Percentiles rank a stretch among this genome's conserved stretches.
phyloP scores from a whole-genome alignment of 2,888 invertebrate species.

The Mimumesa dahlbomi region DNA sequence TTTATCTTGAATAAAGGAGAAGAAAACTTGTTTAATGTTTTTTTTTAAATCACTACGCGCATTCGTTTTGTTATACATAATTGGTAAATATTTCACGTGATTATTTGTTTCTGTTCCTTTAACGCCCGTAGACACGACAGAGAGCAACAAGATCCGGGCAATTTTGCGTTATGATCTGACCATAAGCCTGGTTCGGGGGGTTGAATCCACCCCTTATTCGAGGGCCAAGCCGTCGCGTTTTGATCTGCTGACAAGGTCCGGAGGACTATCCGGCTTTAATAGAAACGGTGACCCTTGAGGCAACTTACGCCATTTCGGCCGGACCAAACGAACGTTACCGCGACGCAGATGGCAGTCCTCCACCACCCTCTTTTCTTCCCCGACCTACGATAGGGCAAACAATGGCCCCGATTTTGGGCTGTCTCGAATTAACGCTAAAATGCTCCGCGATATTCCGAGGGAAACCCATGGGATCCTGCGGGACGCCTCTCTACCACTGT shows the following conservation, averaged over 20 bases:
- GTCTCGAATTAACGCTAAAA: conserved; percentile 63
- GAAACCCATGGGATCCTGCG: conserved; percentile 42
- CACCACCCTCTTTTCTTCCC: conserved; percentile 47
- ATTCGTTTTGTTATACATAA: no score
- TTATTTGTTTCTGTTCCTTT: no score
- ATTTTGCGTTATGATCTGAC: conserved; percentile 9
- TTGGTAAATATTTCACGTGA: no score
- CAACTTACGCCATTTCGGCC: conserved; percentile 55
- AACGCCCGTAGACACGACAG: no score
- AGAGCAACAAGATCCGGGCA: no score
- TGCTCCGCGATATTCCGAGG: conserved; percentile 54
- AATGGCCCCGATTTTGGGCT: conserved; percentile 34
- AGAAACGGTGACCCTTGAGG: conserved; percentile 63
- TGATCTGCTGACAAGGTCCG: conserved; percentile 58
- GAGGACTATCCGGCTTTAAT: conserved; percentile 57
- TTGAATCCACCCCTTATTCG: conserved; percentile 17
- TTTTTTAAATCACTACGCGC: no score
- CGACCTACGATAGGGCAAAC: conserved; percentile 55
- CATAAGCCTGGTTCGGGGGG: neutral
- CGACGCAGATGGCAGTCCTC: conserved; percentile 31
- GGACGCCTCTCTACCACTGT: conserved; percentile 32
- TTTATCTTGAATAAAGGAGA: no score
- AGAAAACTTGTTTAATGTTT: no score
- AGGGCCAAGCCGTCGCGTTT: conserved; percentile 39
- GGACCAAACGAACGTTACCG: conserved; percentile 42